phyloP scores from a whole-genome alignment of 1,140 invertebrate species.

The Phenacoccus solenopsis region DNA sequence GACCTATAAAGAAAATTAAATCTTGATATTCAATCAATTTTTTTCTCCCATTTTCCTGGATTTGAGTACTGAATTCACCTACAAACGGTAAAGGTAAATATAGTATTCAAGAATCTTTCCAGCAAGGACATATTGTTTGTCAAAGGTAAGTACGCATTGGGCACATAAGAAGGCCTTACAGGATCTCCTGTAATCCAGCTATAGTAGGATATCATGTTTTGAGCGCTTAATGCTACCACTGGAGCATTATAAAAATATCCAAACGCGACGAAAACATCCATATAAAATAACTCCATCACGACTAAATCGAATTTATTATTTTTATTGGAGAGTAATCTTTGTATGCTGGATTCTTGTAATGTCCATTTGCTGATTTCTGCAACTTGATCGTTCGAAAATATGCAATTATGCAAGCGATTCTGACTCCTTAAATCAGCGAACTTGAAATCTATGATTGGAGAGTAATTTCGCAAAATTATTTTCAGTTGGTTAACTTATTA shows the following conservation, averaged over 20 bases:
- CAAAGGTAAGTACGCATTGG: neutral
- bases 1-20: neutral
- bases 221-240: constrained; percentile 41
- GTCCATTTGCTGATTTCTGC: neutral
- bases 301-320: constrained; percentile 24
- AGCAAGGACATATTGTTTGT: constrained; percentile 12
- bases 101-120: neutral
- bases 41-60: neutral
- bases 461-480: too few species aligned
- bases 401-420: neutral
- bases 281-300: constrained; percentile 24
- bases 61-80: neutral
- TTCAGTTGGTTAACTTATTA: neutral
- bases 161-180: neutral
- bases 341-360: neutral
- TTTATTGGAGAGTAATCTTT: neutral
- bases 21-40: neutral
- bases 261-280: constrained; percentile 25
- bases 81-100: neutral
- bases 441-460: neutral
- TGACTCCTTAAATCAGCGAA: neutral
- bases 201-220: neutral
- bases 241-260: constrained; percentile 34
- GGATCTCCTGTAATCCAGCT: constrained; percentile 5
- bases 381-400: neutral